Conservation (phyloP, 2,797 vertebrate genomes). For the Ctenosaura bakeri region DNA sequence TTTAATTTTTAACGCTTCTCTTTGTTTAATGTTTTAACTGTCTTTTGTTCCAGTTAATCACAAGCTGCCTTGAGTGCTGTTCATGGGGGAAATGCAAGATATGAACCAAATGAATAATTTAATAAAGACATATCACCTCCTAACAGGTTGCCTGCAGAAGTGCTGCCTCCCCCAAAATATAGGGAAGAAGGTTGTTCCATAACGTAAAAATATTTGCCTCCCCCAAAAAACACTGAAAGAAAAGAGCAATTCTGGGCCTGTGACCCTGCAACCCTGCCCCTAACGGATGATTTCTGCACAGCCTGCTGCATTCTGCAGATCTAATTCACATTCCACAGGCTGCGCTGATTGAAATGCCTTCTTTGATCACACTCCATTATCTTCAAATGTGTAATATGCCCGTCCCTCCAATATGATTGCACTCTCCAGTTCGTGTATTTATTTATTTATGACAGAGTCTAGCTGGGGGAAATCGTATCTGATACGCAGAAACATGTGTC, state of each 20-base stretch:
- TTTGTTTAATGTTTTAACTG: too few relatives aligned
- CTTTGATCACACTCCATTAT: conserved; percentile 1
- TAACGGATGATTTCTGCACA: conserved; percentile 11
- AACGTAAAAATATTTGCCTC: neutral
- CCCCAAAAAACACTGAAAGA: neutral
- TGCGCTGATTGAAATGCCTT: conserved; percentile 31
- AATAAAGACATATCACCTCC: neutral
- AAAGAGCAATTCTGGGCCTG: neutral
- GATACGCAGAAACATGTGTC: neutral
- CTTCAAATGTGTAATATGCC: neutral
- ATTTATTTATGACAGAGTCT: conserved; percentile 24
- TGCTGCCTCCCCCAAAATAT: neutral
- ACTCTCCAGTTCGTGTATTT: neutral
- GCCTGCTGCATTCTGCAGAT: neutral
- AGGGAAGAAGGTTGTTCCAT: neutral
- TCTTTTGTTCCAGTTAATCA: too few relatives aligned
- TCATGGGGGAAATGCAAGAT: too few relatives aligned
- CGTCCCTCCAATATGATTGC: neutral
- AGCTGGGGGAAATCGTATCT: conserved; percentile 1
- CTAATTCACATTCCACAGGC: neutral
- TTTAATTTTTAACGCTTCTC: too few relatives aligned
- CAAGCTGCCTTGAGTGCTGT: too few relatives aligned
- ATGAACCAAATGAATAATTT: too few relatives aligned
- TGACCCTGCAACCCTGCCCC: neutral
- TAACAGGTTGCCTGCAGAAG: neutral